Percentiles rank a stretch among this genome's conserved stretches.
Conservation (phyloP, 2,888 invertebrate species). For the Callinectes sapidus region DNA sequence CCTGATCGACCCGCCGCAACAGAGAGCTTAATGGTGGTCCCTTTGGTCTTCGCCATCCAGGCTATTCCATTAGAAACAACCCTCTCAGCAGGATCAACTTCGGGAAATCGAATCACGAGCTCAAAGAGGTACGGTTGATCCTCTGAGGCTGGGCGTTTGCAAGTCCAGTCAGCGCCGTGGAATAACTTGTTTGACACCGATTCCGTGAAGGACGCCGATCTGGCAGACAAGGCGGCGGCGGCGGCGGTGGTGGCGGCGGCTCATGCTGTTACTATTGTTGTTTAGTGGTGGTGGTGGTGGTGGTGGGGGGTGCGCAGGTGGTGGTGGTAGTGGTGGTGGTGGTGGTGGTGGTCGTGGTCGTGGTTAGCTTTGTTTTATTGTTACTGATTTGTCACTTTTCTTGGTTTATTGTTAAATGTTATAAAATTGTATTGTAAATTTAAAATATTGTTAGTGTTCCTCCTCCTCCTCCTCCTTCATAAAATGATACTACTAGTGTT, state of each 20-base stretch:
- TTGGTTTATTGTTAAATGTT: not conserved
- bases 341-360: not conserved
- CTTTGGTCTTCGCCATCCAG: constrained; percentile 29
- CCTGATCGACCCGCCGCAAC: constrained; percentile 37
- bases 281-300: not conserved
- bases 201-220: not conserved
- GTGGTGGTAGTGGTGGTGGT: not conserved
- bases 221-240: not conserved
- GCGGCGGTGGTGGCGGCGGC: too few relatives aligned
- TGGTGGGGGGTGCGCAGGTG: too few relatives aligned
- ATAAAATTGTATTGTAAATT: too few relatives aligned
- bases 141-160: constrained; percentile 24
- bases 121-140: constrained; percentile 35
- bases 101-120: constrained; percentile 29
- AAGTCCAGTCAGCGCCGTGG: constrained; percentile 27
- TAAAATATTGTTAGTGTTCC: too few relatives aligned
- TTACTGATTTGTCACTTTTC: not conserved
- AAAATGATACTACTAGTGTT: not conserved
- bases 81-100: constrained; percentile 36
- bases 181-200: constrained; percentile 36
- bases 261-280: not conserved
- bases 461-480: not conserved
- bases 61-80: constrained; percentile 36
- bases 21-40: constrained; percentile 30
- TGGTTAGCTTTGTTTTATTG: not conserved